Evolutionary conservation across 2,888 invertebrate species (phyloP), one percentile per base, ranked within the genome.

Genomic region (Charanyca ferruginea): DNA sequence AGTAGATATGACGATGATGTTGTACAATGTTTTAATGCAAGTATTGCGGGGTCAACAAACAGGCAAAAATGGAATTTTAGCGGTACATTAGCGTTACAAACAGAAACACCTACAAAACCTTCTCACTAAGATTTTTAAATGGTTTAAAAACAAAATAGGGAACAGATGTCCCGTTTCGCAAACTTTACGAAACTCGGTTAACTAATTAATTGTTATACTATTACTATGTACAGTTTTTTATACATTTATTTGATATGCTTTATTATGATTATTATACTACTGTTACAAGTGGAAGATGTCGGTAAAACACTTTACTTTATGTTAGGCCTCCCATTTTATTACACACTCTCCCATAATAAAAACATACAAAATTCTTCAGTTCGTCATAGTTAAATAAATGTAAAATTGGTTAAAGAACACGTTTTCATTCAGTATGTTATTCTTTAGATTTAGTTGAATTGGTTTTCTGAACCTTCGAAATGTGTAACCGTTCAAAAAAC

Each of bases 171-270:
- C 38, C 11, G 25, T 71, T 70, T 57, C 48, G 51, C 7, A 68
- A 73, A 66, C 57, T 77, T 69, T 28, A 48, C 45, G 35, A 69
- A 68, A 73, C 68, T 69, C 71, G 20, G 16, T 63, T 48, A 42
- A 22, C 54, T 53, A 66, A 68, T 54, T 69, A 74, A 73, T 66
- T 77, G 61, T 54, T 64, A 79, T 42, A 23, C 4, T 69, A 71
- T 25, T 52, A 73, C 45, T 83, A 82, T 81, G 83, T 89, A 89
- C 73, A 79, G 47, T 63, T 64, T 63, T 79, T 77, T 77, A 78
- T 82, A 85, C 81, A 86, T 80, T 77, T 79, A 76, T 81, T 82
- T 92, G 94, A 93, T 94, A 94, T 94, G 93, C 93, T 89, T 93
- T 87, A 83, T 83, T 89, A 89, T 87, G 83, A 87, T 89, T 88